Base-by-base conservation (phyloP, 2,797 vertebrate species). In the Hybognathus amarus region DNA sequence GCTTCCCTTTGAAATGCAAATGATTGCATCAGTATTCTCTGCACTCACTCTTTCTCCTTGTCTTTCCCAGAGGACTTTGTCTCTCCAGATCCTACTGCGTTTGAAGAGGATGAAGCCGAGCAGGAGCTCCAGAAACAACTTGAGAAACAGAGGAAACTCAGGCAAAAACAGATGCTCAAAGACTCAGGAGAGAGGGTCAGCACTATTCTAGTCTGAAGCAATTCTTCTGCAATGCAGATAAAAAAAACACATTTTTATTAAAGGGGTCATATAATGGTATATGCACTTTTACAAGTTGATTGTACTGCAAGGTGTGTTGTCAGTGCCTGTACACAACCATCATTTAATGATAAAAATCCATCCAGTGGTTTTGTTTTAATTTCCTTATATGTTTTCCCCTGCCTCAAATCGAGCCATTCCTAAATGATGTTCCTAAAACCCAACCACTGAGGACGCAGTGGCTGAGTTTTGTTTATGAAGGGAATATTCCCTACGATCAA, bases 101-200 rank as follows among this genome's bases (percentile, higher is more conserved):
- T 97, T 4, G 97, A 98, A 85, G 97, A 98, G 88, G 97, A 98
- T 0, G 97, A 97, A 90, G 95, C 96, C 0, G 97, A 98, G 90
- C 92, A 93, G 84, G 97, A 98, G 86, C 93, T 98, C 27, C 96
- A 98, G 90, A 97, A 97, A 85, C 97, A 97, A 83, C 94, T 98
- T 92, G 96, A 97, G 90, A 98, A 97, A 80, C 96, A 97, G 81
- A 94, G 97, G 80, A 95, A 95, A 75, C 92, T 98, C 36, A 94
- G 90, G 81, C 95, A 96, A 86, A 95, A 94, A 66, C 95, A 95
- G 89, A 93, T 96, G 70, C 93, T 97, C 2, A 95, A 95, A 69
- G 96, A 97, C 87, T 95, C 96, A 0, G 96, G 94, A 0, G 96
- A 95, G 84, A 97, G 96, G 91, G 96, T 95, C 77, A 63, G 88